Conservation (phyloP, 2,797 vertebrate genomes). For the Falco novaeseelandiae region DNA sequence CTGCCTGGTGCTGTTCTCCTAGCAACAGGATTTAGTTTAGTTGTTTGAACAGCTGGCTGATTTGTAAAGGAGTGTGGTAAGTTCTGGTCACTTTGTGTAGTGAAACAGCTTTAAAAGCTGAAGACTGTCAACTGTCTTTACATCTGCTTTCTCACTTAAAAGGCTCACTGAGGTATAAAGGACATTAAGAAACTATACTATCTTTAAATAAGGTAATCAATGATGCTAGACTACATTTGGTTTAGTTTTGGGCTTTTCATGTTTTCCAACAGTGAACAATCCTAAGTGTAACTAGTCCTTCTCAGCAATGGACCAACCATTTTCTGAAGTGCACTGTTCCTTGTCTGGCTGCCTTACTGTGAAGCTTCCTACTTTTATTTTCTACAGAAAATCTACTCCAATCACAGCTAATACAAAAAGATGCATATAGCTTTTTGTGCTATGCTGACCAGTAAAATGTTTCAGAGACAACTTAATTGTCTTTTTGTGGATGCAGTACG, state of each 20-base stretch:
- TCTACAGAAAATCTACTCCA: background rate
- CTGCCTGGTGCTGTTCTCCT: slow-evolving; percentile 31
- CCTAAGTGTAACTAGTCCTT: background rate
- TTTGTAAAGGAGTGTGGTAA: slow-evolving; percentile 25
- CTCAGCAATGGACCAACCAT: background rate
- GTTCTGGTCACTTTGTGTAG: background rate
- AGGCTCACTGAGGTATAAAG: background rate
- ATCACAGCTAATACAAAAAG: background rate
- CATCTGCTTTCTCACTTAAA: background rate
- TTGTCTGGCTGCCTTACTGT: background rate
- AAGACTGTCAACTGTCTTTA: background rate
- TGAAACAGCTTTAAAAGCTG: background rate
- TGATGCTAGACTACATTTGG: background rate
- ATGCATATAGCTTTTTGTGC: background rate
- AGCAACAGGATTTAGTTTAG: slow-evolving; percentile 56
- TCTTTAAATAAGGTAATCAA: background rate
- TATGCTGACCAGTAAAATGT: background rate
- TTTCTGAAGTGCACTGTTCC: background rate
- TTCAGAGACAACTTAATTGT: background rate
- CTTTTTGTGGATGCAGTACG: background rate
- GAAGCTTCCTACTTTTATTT: background rate
- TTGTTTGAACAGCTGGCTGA: slow-evolving; percentile 63
- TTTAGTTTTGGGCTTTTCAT: background rate
- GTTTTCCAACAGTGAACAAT: background rate
- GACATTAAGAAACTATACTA: background rate